Evolutionary conservation across 2,113 vertebrate species (phyloP).

Genomic region (Anarrhichthys ocellatus): DNA sequence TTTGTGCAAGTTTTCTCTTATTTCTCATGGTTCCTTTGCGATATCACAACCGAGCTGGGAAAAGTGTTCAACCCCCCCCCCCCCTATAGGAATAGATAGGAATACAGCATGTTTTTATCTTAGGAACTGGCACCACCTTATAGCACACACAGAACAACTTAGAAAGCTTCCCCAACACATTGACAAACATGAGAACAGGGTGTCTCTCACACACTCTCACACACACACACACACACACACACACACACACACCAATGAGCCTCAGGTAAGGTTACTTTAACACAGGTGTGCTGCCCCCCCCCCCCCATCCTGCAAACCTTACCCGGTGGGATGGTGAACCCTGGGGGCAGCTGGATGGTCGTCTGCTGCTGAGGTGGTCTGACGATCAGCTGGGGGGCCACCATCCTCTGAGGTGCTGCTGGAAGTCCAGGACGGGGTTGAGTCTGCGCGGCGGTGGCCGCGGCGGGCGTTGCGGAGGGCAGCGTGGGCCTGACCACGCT

Average conservation of each 20-base stretch:
- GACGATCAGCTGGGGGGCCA: conserved; percentile 89
- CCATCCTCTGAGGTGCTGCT: conserved; percentile 82
- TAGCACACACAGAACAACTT: not conserved
- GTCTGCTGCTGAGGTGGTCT: conserved; percentile 89
- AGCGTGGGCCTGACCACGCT: conserved; percentile 75
- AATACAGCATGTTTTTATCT: not conserved
- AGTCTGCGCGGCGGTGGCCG: conserved; percentile 70
- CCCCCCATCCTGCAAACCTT: conserved; percentile 68
- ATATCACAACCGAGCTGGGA: not conserved
- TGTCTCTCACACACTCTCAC: not conserved
- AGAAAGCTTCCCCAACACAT: not conserved
- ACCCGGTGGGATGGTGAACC: conserved; percentile 91
- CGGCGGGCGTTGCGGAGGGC: conserved; percentile 60
- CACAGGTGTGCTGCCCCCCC: not conserved
- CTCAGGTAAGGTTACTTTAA: not conserved
- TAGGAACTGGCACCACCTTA: not conserved
- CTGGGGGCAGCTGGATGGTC: conserved; percentile 90
- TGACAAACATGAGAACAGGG: conserved; percentile 1
- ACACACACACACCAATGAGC: not conserved
- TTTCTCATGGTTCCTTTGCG: not conserved
- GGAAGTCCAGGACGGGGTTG: conserved; percentile 79
- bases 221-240: not conserved
- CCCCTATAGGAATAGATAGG: not conserved
- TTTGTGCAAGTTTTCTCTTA: not conserved
- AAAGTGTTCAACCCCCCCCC: not conserved